Conservation (phyloP, 2,888 invertebrate genomes). For the Penaeus monodon region DNA sequence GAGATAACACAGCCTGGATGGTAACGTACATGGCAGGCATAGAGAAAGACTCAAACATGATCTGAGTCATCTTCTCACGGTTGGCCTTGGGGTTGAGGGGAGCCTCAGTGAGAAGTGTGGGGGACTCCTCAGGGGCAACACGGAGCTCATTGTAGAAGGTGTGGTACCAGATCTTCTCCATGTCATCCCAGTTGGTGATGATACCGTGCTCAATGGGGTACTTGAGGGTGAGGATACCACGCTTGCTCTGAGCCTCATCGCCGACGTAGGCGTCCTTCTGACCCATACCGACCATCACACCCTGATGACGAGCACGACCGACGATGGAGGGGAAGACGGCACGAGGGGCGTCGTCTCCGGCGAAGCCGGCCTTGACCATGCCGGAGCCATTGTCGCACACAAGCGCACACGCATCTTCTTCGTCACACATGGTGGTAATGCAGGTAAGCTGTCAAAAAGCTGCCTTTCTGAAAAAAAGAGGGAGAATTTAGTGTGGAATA, state of each 20-base stretch:
- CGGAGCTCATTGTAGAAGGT: conserved; percentile 98
- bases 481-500: too few relatives aligned
- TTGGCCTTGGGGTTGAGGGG: conserved; percentile 95
- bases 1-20: too few relatives aligned
- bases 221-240: conserved; percentile 73
- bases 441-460: too few relatives aligned
- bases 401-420: too few relatives aligned
- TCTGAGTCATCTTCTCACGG: conserved; percentile 91
- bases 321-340: conserved; percentile 91
- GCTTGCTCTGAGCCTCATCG: conserved; percentile 92
- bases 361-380: conserved; percentile 94
- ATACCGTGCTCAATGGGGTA: conserved; percentile 72
- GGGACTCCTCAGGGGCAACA: conserved; percentile 88
- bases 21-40: too few relatives aligned
- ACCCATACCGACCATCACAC: conserved; percentile 94
- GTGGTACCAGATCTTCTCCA: conserved; percentile 99
- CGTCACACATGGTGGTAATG: too few relatives aligned
- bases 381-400: conserved; percentile 87
- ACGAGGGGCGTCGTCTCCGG: conserved; percentile 89
- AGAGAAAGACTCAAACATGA: conserved; percentile 74
- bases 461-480: too few relatives aligned
- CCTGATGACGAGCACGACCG: conserved; percentile 85
- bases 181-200: conserved; percentile 94
- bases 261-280: conserved; percentile 97
- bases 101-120: conserved; percentile 82